Base-by-base conservation (phyloP, 1,140 invertebrate species). In the Glossosoma conforme region DNA sequence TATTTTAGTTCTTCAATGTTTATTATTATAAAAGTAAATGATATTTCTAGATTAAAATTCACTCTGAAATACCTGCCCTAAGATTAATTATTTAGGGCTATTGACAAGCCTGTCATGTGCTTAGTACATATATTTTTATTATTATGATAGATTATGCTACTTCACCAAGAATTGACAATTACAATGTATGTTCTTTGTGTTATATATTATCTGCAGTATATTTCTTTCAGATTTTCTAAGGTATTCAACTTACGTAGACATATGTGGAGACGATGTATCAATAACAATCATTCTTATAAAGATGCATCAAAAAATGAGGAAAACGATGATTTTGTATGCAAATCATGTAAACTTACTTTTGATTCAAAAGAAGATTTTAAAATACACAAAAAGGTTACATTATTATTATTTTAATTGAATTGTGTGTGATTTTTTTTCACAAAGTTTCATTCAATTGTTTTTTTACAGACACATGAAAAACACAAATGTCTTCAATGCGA, bases 241-340 rank as follows among this genome's bases (percentile, higher is more conserved):
- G 17, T 21, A 5, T 53, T 38, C 28, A 58, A 53, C 30, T 42
- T 58, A 20, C 49, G 25, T 20, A 49, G 55, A 42, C 55, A 58
- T 18, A n/a, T 58, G 36, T 6, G 18, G 28, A 28, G 22, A 18
- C 38, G n/a, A 1, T 52, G 50, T 13, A 18, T 18, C 14, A 10
- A 28, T 44, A 9, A 22, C 4, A 43, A 24, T 9, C 41, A 10
- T 9, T 22, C n/a, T 13, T 33, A 33, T 15, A 11, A 33, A n/a
- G n/a, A n/a, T n/a, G n/a, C n/a, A n/a, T 30, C 21, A 17, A 17
- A 44, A 44, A 44, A 17, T 32, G 10, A 30, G 11, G 9, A 4
- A n/a, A n/a, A n/a, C n/a, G n/a, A 20, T n/a, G n/a, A n/a, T n/a
- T 17, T 44, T 40, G 13, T 18, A 15, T 52, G 50, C 41, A 9